Base-by-base conservation (phyloP, 23 tunicate genomes). In the Diplosoma virens region DNA sequence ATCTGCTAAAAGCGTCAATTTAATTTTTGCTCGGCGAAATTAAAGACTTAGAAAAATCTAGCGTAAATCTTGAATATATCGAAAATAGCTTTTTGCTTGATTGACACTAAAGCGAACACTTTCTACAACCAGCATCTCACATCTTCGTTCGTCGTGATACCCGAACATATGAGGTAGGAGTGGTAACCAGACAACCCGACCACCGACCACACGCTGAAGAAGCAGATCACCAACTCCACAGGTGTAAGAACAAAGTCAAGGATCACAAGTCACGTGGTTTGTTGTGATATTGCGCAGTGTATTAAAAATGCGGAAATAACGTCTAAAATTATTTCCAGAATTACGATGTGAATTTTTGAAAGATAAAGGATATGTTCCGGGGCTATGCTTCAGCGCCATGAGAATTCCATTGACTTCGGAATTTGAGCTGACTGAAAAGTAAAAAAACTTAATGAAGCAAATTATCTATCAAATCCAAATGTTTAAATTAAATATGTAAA, bases 201-300 rank as follows among this genome's bases (percentile, higher is more conserved):
- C 0, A 94, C 87, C 29, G 95, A 87, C 99, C 99, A 94, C 29
- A 94, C 66, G 36, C 95, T 87, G 86, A 94, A 87, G 86, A 94
- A 94, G 36, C 99, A 94, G 33, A 87, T 79, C 24, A 94, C 25
- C 21, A 94, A 47, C 68, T 94, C 99, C 7, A 87, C 30, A 25
- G 91, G 90, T 66, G 99, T 87, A 63, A 37, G 60, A 33, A 33
- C 35, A n/a, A 22, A 61, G 69, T 61, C 21, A 61, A 61, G 69
- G 35, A 61, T 7, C 9, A 41, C 50, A 41, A 41, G 9, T 14
- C 9, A 41, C n/a, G n/a, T n/a, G n/a, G n/a, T n/a, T n/a, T n/a
- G n/a, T n/a, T n/a, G n/a, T n/a, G n/a, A n/a, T n/a, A n/a, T n/a
- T n/a, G n/a, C n/a, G n/a, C n/a, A n/a, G n/a, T n/a, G n/a, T n/a